These are phyloP conservation scores for Panzeria rudis DNA, from an alignment of 2,888 invertebrate species.

Conservation along the genomic window DNA sequence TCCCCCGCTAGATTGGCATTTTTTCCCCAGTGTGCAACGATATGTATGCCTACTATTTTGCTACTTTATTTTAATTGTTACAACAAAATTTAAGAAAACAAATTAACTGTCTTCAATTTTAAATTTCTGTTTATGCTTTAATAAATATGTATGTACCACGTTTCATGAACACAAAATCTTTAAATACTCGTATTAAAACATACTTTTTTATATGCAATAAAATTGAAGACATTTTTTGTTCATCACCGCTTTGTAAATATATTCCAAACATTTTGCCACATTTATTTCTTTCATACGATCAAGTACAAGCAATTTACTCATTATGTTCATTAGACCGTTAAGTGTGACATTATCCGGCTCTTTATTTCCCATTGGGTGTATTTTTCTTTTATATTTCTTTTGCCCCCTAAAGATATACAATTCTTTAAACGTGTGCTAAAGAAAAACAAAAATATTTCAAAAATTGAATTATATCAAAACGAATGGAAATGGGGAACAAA, in stretches of 20 bases:
- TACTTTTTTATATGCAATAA: not conserved
- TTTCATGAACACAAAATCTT: not conserved
- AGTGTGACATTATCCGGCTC: constrained; percentile 20
- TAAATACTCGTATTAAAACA: constrained; percentile 3
- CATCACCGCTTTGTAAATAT: not conserved
- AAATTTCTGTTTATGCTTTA: not conserved
- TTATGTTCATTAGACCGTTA: constrained; percentile 36
- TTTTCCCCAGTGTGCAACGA: too few relatives aligned
- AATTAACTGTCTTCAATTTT: too few relatives aligned
- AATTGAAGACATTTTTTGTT: not conserved
- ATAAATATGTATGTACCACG: not conserved
- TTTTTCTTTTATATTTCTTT: not conserved
- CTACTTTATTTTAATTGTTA: not conserved
- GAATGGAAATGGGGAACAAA: not conserved
- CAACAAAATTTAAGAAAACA: too few relatives aligned
- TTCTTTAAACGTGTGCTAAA: not conserved
- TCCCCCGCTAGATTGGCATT: too few relatives aligned
- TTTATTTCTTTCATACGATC: not conserved
- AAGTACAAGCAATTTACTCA: constrained; percentile 20
- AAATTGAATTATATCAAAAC: not conserved
- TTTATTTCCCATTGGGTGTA: constrained; percentile 18
- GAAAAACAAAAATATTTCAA: constrained; percentile 4
- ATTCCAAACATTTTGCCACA: not conserved
- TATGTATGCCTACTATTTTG: not conserved
- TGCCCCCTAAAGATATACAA: constrained; percentile 4